Percentiles rank a stretch among this genome's conserved stretches.
phyloP scores from a whole-genome alignment of 2,113 vertebrate species.

The Chelonoidis abingdonii region DNA sequence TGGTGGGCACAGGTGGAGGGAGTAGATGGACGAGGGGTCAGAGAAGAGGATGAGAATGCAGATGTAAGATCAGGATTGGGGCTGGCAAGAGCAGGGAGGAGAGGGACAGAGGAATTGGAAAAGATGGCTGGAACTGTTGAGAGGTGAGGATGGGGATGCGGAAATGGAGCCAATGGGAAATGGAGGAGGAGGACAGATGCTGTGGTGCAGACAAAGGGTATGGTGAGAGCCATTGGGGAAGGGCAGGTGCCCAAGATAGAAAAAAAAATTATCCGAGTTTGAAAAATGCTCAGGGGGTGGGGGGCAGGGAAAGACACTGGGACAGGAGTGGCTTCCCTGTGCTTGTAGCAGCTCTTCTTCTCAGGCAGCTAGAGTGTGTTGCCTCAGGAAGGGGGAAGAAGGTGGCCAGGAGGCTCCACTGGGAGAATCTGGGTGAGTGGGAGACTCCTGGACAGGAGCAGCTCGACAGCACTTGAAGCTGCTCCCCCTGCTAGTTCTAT shows the following conservation, averaged over 20 bases:
- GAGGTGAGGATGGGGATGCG: not conserved
- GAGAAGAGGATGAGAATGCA: not conserved
- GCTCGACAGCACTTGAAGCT: not conserved
- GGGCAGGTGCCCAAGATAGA: not conserved
- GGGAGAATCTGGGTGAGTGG: not conserved
- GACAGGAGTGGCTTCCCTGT: not conserved
- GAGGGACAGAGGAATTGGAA: not conserved
- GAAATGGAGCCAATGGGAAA: not conserved
- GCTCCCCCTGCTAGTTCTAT: not conserved
- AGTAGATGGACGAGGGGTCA: not conserved
- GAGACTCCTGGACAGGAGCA: rapidly evolving
- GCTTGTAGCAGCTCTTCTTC: not conserved
- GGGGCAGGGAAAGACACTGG: not conserved
- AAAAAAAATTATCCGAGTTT: not conserved
- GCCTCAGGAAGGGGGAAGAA: not conserved
- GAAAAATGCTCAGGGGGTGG: not conserved
- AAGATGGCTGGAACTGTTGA: not conserved
- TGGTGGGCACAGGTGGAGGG: not conserved
- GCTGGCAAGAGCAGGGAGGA: not conserved
- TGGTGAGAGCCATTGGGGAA: not conserved
- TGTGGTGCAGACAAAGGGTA: not conserved
- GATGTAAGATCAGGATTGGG: not conserved
- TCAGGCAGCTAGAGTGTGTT: not conserved
- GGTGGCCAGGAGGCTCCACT: not conserved
- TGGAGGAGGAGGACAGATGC: not conserved